Evolutionary conservation across 2,113 vertebrate genomes (phyloP).

Genomic region (Zootoca vivipara): DNA sequence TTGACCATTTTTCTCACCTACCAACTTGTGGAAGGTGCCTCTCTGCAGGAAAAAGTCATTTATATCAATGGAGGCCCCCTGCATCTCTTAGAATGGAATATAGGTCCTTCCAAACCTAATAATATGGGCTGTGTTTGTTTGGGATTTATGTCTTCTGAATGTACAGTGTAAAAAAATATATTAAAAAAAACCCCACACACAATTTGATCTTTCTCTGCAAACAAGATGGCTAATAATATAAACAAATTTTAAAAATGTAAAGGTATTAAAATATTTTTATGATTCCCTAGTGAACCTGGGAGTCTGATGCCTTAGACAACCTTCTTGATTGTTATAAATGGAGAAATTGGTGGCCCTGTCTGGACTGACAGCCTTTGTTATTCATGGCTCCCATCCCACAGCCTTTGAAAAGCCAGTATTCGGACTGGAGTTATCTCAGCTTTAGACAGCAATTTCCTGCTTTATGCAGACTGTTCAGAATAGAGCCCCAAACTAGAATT

Average conservation of each 20-base stretch:
- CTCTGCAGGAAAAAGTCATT: too few relatives aligned
- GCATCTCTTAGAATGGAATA: neutral
- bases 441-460: conserved; percentile 13
- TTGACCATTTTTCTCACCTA: too few relatives aligned
- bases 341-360: neutral
- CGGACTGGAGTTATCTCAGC: neutral
- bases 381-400: neutral
- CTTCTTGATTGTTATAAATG: neutral
- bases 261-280: neutral
- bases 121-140: neutral
- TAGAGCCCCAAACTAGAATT: conserved; percentile 36
- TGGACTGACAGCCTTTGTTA: neutral
- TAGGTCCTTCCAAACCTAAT: neutral
- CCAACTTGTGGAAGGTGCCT: too few relatives aligned
- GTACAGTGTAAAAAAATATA: neutral
- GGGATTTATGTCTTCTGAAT: neutral
- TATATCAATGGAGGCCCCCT: too few relatives aligned
- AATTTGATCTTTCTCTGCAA: neutral
- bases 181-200: too few relatives aligned
- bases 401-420: neutral
- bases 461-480: conserved; percentile 17
- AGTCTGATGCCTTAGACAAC: neutral
- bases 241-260: neutral
- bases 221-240: neutral
- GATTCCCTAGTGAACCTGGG: neutral